Evolutionary conservation across 2,888 invertebrate genomes (phyloP), one percentile per base, ranked within the genome.

Genomic region (Xanthia togata): DNA sequence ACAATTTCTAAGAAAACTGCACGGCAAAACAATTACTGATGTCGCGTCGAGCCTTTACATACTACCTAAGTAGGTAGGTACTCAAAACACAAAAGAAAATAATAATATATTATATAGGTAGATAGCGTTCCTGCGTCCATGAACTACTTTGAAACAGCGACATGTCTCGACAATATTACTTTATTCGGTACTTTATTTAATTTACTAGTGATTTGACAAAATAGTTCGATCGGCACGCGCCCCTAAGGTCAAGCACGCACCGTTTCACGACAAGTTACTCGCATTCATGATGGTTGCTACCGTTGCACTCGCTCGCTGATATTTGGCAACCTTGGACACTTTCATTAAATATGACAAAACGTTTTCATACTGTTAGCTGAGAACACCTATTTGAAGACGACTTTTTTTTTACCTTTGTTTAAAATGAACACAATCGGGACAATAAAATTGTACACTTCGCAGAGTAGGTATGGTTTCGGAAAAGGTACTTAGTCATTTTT

Each of bases 201-300:
- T 89, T 77, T 81, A 81, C 67, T 69, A 70, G 70, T 67, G 76
- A 67, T 79, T 84, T 87, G 76, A 76, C 79, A 79, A 82, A 81
- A 84, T 81, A 83, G 70, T 83, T 73, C 76, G 82, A 88, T 84
- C 84, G 77, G 76, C 89, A 88, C 89, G 87, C 83, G 86, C 81
- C 73, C 68, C 77, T 82, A 84, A 91, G 91, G 91, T 90, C 91
- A 89, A 84, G 82, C 91, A 90, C 90, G 89, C 89, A 88, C 85
- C 55, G 77, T 87, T 84, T 83, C 80, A 71, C 82, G 84, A 87
- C 80, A 84, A 75, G 81, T 87, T 85, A 84, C 89, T 87, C 84
- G 90, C 81, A 82, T 86, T 89, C 82, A 79, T 79, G 81, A 79
- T 85, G 65, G 68, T 63, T 64, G 64, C 78, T 79, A 84, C 71